Conservation (phyloP, 23 tunicate genomes). For the Diplosoma virens region DNA sequence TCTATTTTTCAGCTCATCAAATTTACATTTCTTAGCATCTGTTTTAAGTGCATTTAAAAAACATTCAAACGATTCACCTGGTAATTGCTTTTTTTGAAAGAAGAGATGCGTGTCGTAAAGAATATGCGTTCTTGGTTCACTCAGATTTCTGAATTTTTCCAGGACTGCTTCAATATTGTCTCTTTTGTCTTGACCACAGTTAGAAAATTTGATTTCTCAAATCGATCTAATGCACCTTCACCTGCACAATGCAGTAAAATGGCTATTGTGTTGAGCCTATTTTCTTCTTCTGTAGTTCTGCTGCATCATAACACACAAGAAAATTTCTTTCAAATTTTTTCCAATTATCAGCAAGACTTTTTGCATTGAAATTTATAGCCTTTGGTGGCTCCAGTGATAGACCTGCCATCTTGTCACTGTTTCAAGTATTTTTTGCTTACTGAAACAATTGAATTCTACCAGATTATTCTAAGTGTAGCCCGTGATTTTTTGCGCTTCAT, state of each 20-base stretch:
- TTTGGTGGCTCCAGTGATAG: not conserved
- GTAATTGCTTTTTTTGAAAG: not conserved
- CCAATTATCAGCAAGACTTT: no score
- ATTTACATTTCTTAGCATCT: not conserved
- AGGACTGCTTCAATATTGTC: slow-evolving; percentile 1
- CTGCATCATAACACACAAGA: not conserved
- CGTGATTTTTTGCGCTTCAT: no score
- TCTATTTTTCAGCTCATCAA: not conserved
- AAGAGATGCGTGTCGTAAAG: not conserved
- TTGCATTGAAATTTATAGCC: not conserved
- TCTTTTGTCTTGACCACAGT: not conserved
- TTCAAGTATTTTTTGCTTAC: no score
- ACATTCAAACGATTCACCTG: slow-evolving; percentile 4
- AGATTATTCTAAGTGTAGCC: no score
- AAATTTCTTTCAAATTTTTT: not conserved
- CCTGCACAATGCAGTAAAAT: not conserved
- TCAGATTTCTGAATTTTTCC: not conserved
- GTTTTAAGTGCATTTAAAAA: not conserved
- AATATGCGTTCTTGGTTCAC: not conserved
- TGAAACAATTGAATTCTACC: no score
- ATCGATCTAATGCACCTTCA: not conserved
- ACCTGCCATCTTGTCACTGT: no score
- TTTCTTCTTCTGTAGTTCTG: not conserved
- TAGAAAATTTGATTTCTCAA: not conserved
- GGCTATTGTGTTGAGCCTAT: not conserved